Evolutionary conservation across 2,113 vertebrate species (phyloP), one percentile per base, ranked within the genome.

Genomic region (Channa maculata): DNA sequence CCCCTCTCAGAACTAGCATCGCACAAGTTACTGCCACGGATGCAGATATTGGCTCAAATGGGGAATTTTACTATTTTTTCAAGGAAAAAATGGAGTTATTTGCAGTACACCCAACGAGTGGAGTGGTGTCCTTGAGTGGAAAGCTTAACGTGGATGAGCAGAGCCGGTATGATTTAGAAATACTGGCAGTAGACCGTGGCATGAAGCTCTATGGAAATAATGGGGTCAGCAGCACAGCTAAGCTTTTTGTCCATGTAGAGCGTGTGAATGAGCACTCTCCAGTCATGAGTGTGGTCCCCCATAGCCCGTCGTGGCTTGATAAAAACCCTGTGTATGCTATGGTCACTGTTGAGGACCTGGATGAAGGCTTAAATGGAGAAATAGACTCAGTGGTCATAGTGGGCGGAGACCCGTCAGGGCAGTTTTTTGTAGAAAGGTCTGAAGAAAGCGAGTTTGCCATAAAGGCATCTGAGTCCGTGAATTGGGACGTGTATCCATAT

Each of bases 141-240:
- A 95, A 94, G 33, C 90, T 99, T 52, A 96, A 98, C 61, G 93
- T 95, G 0, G 96, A 97, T 58, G 95, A 96, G 60, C 96, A 95
- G 82, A 96, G 90, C 77, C 94, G 96, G 0, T 98, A 97, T 0
- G 96, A 99, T 75, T 94, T 99, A 85, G 97, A 99, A 86, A 96
- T 99, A 85, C 85, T 97, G 84, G 98, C 98, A 0, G 97, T 99
- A 48, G 98, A 99, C 85, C 96, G 98, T 9, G 98, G 98, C 34
- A 98, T 98, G 97, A 99, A 99, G 79, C 95, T 99, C 4, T 99
- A 99, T 3, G 98, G 98, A 15, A 99, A 98, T 89, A 99, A 99
- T 0, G 98, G 98, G 0, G 97, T 98, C 45, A 99, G 97, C 95
- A 99, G 98, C 83, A 99, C 97, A 2, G 98, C 98, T 38, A 98